Evolutionary conservation across 2,888 invertebrate species (phyloP), one percentile per base, ranked within the genome.

Genomic region (Nomada flava): DNA sequence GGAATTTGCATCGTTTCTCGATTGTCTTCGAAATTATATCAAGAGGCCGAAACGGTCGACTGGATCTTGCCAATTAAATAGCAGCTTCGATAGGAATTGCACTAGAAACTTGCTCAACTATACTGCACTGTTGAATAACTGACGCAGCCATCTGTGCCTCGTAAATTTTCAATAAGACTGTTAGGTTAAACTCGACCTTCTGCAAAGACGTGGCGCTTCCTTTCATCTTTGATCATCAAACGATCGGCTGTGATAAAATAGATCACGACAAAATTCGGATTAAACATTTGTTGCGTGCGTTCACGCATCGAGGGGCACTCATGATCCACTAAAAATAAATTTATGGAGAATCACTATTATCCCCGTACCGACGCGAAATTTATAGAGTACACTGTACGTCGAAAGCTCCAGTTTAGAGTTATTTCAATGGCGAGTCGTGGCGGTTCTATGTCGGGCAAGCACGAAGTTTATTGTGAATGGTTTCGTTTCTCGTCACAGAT

Each of bases 21-120:
- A 29, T 18, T 29, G 68, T 64, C 63, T 20, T 50, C 70, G 67
- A 73, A 72, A 74, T 55, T 59, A 26, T 26, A 47, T 23, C 20
- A 23, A 36, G 29, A 42, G 7, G 15, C 26, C 44, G 20, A 57
- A 71, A 68, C 53, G 36, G 42, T 47, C 42, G 55, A 15, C 36
- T 20, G 29, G 52, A 76, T 60, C 79, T 86, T 69, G 23, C 18
- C 69, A 81, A 86, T 84, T 86, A 81, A 86, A 77, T 67, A 55
- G n/a, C 52, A 60, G 15, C 47, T 44, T 26, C 78, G 42, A 71
- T 44, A 15, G 79, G 18, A 23, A 72, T 13, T n/a, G 5, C 11
- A 11, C 29, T 26, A 29, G 29, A 55, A 79, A 52, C 36, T 68
- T 52, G n/a, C n/a, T 36, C 11, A 55, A 50, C 20, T 75, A 44